phyloP scores from a whole-genome alignment of 2,888 invertebrate genomes.

The Drosophila falleni region DNA sequence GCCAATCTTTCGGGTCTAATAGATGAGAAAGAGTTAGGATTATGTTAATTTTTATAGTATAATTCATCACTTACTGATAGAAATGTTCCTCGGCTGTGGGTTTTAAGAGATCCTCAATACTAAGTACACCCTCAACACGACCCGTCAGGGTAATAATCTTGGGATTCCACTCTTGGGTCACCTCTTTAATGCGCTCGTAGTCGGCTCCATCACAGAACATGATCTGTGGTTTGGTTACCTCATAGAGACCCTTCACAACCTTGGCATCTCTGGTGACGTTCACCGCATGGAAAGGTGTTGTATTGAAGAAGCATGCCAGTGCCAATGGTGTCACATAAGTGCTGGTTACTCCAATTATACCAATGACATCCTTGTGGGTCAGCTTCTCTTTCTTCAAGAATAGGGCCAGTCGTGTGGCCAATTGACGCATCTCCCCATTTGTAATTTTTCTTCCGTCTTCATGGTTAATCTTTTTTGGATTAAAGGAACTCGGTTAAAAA shows the following conservation, averaged over 20 bases:
- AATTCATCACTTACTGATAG: constrained; percentile 43
- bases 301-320: constrained; percentile 45
- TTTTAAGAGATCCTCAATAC: constrained; percentile 51
- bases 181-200: constrained; percentile 58
- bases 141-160: constrained; percentile 53
- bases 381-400: constrained; percentile 46
- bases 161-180: constrained; percentile 53
- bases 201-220: constrained; percentile 68
- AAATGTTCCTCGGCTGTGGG: constrained; percentile 38
- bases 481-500: constrained; percentile 7
- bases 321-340: constrained; percentile 43
- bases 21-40: neutral
- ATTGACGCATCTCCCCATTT: constrained; percentile 31
- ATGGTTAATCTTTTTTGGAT: constrained; percentile 47
- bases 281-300: constrained; percentile 63
- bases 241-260: constrained; percentile 43
- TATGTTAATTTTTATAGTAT: neutral
- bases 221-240: constrained; percentile 65
- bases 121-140: constrained; percentile 42
- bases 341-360: constrained; percentile 45
- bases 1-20: constrained; percentile 44
- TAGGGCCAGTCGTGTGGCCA: constrained; percentile 50
- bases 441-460: constrained; percentile 49
- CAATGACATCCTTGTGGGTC: constrained; percentile 54
- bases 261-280: constrained; percentile 43